Evolutionary conservation across 2,888 invertebrate genomes (phyloP).

Genomic region (Sepiola atlantica): DNA sequence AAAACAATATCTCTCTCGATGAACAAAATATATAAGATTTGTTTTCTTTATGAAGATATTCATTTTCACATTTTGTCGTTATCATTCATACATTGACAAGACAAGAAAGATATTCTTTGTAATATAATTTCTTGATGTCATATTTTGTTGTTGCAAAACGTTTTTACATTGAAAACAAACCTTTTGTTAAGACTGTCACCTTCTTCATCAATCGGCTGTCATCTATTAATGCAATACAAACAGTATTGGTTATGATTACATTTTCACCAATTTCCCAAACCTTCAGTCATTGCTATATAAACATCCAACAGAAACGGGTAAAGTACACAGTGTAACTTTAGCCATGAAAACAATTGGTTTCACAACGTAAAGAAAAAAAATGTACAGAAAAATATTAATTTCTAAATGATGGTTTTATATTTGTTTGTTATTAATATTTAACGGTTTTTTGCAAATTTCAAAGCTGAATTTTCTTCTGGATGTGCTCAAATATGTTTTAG

Average conservation of each 20-base stretch:
- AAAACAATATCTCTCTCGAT: not conserved
- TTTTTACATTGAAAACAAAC: conserved; percentile 19
- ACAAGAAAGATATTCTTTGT: conserved; percentile 19
- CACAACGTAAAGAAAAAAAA: not conserved
- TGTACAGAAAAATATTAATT: not conserved
- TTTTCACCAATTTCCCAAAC: conserved; percentile 32
- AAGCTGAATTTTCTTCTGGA: not conserved
- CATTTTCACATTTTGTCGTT: not conserved
- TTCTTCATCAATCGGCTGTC: not conserved
- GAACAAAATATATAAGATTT: not conserved
- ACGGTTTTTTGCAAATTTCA: not conserved
- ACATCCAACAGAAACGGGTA: not conserved
- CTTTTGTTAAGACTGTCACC: not conserved
- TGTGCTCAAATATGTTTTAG: not conserved
- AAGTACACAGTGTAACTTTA: not conserved
- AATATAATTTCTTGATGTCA: not conserved
- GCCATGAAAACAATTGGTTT: not conserved
- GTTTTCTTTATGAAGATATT: conserved; percentile 2
- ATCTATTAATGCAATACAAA: not conserved
- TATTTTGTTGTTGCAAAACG: not conserved
- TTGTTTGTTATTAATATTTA: not conserved
- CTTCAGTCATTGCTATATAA: not conserved
- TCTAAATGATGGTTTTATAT: not conserved
- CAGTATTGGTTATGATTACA: conserved; percentile 8
- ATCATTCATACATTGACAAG: not conserved